A percentile compares a stretch with the other conserved stretches of the same genome.
These are phyloP conservation scores for Bombus vancouverensis DNA, from an alignment of 1,140 invertebrate genomes.

Conservation along the genomic window DNA sequence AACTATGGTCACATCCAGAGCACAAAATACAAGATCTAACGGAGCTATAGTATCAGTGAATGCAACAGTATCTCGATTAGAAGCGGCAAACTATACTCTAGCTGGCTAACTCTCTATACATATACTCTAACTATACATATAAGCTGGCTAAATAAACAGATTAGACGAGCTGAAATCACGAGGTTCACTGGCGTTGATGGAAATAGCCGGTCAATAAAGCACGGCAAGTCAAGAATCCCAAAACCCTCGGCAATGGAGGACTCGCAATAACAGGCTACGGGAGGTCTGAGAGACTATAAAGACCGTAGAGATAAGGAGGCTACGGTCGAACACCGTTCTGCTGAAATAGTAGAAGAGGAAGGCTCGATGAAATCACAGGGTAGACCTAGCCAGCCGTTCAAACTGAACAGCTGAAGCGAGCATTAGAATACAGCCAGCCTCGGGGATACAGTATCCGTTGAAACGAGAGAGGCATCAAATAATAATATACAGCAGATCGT, in stretches of 20 bases:
- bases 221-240: not conserved
- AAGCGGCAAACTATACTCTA: not conserved
- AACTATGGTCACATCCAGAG: not conserved
- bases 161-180: not conserved
- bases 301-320: not conserved
- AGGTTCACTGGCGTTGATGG: not conserved
- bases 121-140: no score
- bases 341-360: not conserved
- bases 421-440: not conserved
- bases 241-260: not conserved
- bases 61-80: not conserved
- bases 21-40: no score
- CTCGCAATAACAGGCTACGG: no score
- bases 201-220: not conserved
- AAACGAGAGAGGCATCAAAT: not conserved
- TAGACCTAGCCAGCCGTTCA: no score
- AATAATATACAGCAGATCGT: conserved; percentile 2
- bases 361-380: not conserved
- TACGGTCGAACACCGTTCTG: not conserved
- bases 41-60: not conserved
- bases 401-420: not conserved
- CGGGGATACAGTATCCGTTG: not conserved
- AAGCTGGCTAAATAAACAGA: not conserved
- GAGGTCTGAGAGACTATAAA: not conserved
- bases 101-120: not conserved